phyloP scores from a whole-genome alignment of 2,888 invertebrate species.

The Candidula unifasciata region DNA sequence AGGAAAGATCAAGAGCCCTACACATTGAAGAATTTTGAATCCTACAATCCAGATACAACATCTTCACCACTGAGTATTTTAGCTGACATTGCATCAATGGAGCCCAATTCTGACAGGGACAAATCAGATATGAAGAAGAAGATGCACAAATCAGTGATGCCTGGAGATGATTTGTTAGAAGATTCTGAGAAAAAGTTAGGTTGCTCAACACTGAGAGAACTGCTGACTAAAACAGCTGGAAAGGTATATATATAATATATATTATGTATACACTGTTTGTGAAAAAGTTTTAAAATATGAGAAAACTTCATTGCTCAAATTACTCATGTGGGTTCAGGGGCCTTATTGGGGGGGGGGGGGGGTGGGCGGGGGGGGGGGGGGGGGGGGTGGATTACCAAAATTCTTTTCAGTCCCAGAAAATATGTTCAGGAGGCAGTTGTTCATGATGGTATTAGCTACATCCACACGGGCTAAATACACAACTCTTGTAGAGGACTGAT shows the following conservation, averaged over 20 bases:
- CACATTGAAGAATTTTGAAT: constrained; percentile 59
- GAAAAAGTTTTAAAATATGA: too few relatives aligned
- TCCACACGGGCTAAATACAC: too few relatives aligned
- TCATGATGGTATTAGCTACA: too few relatives aligned
- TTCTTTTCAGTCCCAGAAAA: too few relatives aligned
- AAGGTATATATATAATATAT: constrained; percentile 75
- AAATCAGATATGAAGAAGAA: constrained; percentile 47
- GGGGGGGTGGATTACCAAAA: too few relatives aligned
- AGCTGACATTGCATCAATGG: constrained; percentile 83
- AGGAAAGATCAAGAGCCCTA: constrained; percentile 57
- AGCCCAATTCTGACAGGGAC: constrained; percentile 67
- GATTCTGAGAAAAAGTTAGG: constrained; percentile 78
- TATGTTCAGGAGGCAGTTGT: too few relatives aligned
- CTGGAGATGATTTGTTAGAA: constrained; percentile 47
- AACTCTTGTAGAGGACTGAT: too few relatives aligned
- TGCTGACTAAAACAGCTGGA: constrained; percentile 85
- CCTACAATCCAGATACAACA: constrained; percentile 53
- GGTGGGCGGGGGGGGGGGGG: too few relatives aligned
- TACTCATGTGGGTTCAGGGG: too few relatives aligned
- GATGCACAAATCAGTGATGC: constrained; percentile 48
- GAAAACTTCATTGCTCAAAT: too few relatives aligned
- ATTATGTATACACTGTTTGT: background rate
- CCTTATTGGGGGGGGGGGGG: too few relatives aligned
- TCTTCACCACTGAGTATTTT: constrained; percentile 81
- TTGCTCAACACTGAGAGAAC: constrained; percentile 88